Base-by-base conservation (phyloP, 2,888 invertebrate genomes). In the Lycaena phlaeas region DNA sequence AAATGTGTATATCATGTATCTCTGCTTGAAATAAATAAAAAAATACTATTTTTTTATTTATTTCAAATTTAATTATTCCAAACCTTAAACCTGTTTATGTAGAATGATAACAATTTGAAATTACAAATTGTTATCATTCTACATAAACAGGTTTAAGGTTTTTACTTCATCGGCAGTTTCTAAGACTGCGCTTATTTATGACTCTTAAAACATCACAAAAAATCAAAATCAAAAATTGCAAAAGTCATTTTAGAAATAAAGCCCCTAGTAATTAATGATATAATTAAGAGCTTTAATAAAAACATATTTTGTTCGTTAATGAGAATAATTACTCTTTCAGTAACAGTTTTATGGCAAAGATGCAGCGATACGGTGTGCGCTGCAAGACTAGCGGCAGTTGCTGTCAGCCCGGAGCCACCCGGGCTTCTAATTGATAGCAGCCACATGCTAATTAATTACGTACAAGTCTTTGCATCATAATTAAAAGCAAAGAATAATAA, bases 361-460 rank as follows among this genome's bases (percentile, higher is more conserved):
- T 48, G 38, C 46, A 44, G 44, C 44, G 48, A 47, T 47, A 42
- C 38, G 41, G 36, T 38, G 36, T 44, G 42, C 40, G 41, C 47
- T 22, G 42, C 25, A 43, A 41, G 45, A 38, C 38, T 38, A 38
- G 28, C 40, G 44, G 40, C 41, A 25, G 38, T 39, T 27, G 14
- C 40, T 26, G 41, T 45, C 39, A 42, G 39, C 37, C 45, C 43
- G 51, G 46, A 45, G 44, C 48, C 50, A n/a, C n/a, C 43, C 45
- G 46, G 43, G 43, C 47, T n/a, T n/a, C n/a, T 51, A 53, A 56
- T 56, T 52, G 52, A 50, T 54, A 53, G 49, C 49, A 52, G 50
- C 49, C 51, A 52, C 52, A 48, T 49, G 50, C 48, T 52, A 54
- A 56, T 52, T 53, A 52, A 56, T 54, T 54, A 54, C 50, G 46